Conservation (phyloP, 2,113 vertebrate species). For the Mola mola region DNA sequence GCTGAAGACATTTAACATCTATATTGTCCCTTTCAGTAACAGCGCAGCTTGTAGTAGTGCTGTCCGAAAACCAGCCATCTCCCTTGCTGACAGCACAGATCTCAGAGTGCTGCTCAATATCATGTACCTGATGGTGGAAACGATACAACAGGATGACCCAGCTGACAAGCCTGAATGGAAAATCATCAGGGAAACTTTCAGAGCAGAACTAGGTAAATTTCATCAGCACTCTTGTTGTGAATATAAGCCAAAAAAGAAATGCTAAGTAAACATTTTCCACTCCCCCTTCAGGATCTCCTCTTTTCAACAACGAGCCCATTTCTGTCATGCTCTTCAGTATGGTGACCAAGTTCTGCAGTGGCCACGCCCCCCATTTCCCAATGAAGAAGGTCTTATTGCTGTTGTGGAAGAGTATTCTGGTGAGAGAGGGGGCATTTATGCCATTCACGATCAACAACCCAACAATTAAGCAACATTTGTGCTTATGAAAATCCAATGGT, state of each 20-base stretch:
- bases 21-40: constrained; percentile 82
- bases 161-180: constrained; percentile 92
- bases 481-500: not conserved
- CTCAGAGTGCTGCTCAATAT: constrained; percentile 96
- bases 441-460: not conserved
- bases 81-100: constrained; percentile 97
- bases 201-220: constrained; percentile 89
- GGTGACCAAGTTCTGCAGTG: constrained; percentile 98
- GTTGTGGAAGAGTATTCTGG: constrained; percentile 96
- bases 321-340: constrained; percentile 97
- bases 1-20: not conserved
- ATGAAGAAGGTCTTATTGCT: constrained; percentile 97
- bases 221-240: not conserved
- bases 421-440: constrained; percentile 71
- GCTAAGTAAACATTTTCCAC: not conserved
- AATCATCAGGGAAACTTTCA: constrained; percentile 90
- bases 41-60: constrained; percentile 96
- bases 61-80: constrained; percentile 97
- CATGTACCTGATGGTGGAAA: constrained; percentile 98
- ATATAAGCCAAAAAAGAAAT: not conserved
- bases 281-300: constrained; percentile 83
- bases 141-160: constrained; percentile 90
- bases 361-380: constrained; percentile 95
- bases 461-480: not conserved
- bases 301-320: constrained; percentile 95